These are phyloP conservation scores for Morone saxatilis DNA, from an alignment of 2,113 vertebrate genomes.

Conservation along the genomic window DNA sequence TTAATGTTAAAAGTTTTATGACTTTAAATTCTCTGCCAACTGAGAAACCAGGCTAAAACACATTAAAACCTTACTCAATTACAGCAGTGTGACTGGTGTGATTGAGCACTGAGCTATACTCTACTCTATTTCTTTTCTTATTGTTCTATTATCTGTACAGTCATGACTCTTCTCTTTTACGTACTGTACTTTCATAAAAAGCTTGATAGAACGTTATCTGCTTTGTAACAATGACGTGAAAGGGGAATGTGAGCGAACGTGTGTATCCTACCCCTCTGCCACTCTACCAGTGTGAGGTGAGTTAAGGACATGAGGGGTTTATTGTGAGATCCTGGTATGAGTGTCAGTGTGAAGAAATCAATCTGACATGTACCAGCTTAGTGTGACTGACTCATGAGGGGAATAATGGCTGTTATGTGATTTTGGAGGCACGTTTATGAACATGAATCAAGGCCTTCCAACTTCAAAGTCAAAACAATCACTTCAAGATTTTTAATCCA, in stretches of 20 bases:
- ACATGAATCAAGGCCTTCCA: background rate
- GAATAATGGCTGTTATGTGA: background rate
- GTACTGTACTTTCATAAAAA: background rate
- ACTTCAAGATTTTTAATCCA: conserved; percentile 18
- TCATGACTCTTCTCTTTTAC: background rate
- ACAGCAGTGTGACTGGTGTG: conserved; percentile 37
- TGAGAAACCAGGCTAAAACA: conserved; percentile 1
- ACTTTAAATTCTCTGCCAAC: background rate
- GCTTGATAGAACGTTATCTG: background rate
- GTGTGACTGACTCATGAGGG: conserved; percentile 21
- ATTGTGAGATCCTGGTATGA: conserved; percentile 14
- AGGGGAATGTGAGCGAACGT: background rate
- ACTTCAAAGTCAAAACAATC: background rate
- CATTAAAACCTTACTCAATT: conserved; percentile 35
- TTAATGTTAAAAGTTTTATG: background rate
- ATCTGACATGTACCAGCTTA: conserved; percentile 26
- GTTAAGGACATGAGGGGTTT: conserved; percentile 19
- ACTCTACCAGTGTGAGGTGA: conserved; percentile 14
- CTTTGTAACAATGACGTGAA: background rate
- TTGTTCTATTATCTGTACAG: background rate
- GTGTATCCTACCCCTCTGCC: background rate
- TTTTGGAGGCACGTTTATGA: background rate
- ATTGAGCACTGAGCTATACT: conserved; percentile 43
- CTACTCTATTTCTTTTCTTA: background rate
- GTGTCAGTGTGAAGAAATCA: conserved; percentile 40